Base-by-base conservation (phyloP, 2,888 invertebrate genomes). In the Pinctada fucata region DNA sequence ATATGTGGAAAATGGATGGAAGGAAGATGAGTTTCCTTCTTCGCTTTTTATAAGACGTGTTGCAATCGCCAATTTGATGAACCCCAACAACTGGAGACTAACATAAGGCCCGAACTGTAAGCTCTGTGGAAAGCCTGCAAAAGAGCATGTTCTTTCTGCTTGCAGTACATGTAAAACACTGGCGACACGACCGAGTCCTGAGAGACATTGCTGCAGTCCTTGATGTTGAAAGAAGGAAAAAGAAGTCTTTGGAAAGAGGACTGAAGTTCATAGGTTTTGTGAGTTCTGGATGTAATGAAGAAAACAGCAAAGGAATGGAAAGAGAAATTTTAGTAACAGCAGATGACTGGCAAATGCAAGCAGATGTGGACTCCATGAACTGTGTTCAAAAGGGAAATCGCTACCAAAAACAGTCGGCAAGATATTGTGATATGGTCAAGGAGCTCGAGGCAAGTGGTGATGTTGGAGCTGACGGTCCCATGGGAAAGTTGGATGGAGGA, bases 211-310 rank as follows among this genome's bases (percentile, higher is more conserved):
- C 58, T 8, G 58, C 58, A 52, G 58, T 52, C 58, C 58, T 52
- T 5, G 58, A 52, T 52, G 58, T 52, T 52, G 58, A 52, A 52
- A 52, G 58, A 52, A 45, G 16, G 66, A 66, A 16, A 5, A 71
- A 48, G n/a, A 58, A 13, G n/a, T 6, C 16, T 13, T 6, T 50
- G 6, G 51, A 70, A 16, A 10, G 51, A 49, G 49, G 70, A n/a
- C 70, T 51, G 51, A 70, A 70, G 70, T 70, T 70, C 70, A 70
- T 70, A 49, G 51, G 49, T 51, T 70, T 70, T 49, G 16, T 70
- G 3, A 70, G 6, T 31, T n/a, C 50, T 48, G 70, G 49, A 3
- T n/a, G n/a, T n/a, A n/a, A n/a, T n/a, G n/a, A n/a, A n/a, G n/a
- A n/a, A n/a, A n/a, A n/a, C n/a, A n/a, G n/a, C n/a, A n/a, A n/a